These are phyloP conservation scores for Agrypnia vestita DNA, from an alignment of 1,140 invertebrate species.

Conservation along the genomic window DNA sequence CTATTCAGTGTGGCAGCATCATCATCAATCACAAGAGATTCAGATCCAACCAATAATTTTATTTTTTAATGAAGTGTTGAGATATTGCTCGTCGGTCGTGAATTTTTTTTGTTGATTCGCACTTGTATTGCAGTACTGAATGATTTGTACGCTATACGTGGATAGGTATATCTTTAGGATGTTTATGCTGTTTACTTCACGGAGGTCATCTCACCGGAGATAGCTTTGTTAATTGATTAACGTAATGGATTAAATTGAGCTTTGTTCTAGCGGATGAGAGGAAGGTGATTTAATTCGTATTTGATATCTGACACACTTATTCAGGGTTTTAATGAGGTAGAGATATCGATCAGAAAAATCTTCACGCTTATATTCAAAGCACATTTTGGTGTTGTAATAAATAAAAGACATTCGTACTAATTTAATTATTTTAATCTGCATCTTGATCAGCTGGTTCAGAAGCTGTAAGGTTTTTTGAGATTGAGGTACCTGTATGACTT, in stretches of 20 bases:
- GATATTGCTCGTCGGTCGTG: not conserved
- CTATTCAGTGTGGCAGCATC: not conserved
- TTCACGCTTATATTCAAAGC: too few relatives aligned
- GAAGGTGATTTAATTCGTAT: not conserved
- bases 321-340: not conserved
- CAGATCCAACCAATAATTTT: not conserved
- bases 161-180: constrained; percentile 15
- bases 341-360: not conserved
- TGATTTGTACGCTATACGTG: not conserved
- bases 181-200: constrained; percentile 16
- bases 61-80: not conserved
- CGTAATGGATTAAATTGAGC: constrained; percentile 11
- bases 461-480: too few relatives aligned
- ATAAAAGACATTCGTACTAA: too few relatives aligned
- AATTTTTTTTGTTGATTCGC: constrained; percentile 1
- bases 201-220: constrained; percentile 12
- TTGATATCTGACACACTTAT: constrained; percentile 22
- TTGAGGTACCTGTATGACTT: too few relatives aligned
- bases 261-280: not conserved
- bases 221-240: constrained; percentile 28
- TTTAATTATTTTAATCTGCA: too few relatives aligned
- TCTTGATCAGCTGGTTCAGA: too few relatives aligned
- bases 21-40: too few relatives aligned
- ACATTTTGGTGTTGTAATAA: too few relatives aligned
- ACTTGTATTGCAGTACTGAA: not conserved